Percentiles rank a stretch among this genome's conserved stretches.
phyloP scores from a whole-genome alignment of 92 coral and sea anemone species.

The Galaxea fascicularis region DNA sequence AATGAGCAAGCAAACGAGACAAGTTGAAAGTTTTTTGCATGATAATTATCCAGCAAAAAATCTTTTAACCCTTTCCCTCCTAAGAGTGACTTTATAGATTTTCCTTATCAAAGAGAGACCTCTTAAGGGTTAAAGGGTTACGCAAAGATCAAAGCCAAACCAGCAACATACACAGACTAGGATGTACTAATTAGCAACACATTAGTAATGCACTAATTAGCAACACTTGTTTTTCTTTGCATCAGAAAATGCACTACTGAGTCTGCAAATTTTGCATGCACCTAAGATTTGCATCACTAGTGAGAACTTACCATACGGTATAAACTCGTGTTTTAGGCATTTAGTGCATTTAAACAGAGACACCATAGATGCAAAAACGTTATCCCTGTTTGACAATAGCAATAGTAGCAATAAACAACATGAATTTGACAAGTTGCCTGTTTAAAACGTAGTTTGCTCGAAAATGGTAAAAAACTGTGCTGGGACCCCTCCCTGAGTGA shows the following conservation, averaged over 20 bases:
- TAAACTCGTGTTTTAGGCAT: not conserved
- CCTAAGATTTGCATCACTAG: no score
- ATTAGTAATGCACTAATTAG: no score
- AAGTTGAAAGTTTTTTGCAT: constrained; percentile 4
- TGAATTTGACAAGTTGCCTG: not conserved
- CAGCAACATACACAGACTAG: not conserved
- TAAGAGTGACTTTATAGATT: no score
- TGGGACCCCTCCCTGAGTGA: not conserved
- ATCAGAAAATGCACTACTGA: no score
- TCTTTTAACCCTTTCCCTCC: no score
- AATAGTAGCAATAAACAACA: not conserved
- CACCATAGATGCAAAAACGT: not conserved
- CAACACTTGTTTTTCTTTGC: no score
- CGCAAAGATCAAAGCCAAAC: constrained; percentile 9
- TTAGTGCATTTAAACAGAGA: not conserved
- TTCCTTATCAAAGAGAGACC: no score
- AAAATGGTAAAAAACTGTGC: not conserved
- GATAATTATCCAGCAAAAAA: constrained; percentile 1
- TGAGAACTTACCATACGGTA: not conserved
- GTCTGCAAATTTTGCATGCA: no score
- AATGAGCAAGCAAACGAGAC: not conserved
- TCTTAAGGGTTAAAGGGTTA: no score
- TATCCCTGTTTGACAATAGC: not conserved
- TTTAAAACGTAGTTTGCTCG: not conserved
- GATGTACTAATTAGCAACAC: no score